Evolutionary conservation across 2,113 vertebrate species (phyloP).

Genomic region (Labeo catla): DNA sequence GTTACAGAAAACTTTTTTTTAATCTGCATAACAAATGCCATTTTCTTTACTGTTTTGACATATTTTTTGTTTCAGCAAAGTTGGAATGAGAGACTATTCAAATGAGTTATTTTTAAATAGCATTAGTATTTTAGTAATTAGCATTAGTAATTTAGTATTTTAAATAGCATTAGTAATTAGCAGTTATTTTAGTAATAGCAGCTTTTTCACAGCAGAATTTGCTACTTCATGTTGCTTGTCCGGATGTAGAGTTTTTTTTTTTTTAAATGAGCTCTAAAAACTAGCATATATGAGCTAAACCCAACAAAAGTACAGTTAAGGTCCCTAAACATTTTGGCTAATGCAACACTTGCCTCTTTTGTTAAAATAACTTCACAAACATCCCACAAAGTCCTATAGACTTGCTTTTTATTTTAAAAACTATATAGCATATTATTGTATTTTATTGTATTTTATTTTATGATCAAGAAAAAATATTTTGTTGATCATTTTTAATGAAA

Average conservation of each 20-base stretch:
- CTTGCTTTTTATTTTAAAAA: no score
- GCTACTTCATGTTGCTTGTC: not conserved
- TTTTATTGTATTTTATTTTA: no score
- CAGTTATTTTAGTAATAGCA: not conserved
- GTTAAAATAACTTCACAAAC: not conserved
- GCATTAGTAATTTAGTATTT: no score
- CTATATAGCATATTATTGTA: no score
- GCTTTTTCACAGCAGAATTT: not conserved
- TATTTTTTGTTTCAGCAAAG: not conserved
- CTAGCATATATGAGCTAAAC: not conserved
- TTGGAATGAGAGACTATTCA: not conserved
- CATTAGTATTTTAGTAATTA: no score
- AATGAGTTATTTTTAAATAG: not conserved
- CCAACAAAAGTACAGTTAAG: not conserved
- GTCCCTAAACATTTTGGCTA: no score
- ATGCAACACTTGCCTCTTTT: not conserved
- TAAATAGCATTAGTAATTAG: no score
- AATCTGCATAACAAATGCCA: not conserved
- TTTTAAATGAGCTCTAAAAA: not conserved
- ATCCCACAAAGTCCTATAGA: no score
- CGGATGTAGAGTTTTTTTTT: no score
- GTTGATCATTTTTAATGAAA: no score
- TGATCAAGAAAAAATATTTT: no score
- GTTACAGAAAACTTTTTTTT: no score
- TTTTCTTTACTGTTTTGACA: not conserved